Percentiles rank a stretch among this genome's conserved stretches.
These are phyloP conservation scores for Dolichomitus sp. DNA, from an alignment of 2,888 invertebrate species.

Conservation along the genomic window DNA sequence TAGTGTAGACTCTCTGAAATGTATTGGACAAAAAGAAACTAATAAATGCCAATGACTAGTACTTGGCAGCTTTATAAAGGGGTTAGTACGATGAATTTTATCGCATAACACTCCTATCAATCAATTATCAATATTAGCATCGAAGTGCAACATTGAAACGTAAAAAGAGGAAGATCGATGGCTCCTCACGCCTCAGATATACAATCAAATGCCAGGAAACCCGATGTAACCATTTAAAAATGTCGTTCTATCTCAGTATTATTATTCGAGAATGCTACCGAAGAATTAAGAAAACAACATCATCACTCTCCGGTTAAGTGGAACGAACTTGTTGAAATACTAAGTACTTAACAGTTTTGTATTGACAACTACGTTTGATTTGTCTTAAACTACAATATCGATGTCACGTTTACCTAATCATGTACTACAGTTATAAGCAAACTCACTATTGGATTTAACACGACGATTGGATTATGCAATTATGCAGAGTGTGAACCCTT, in stretches of 20 bases:
- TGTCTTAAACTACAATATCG: no score
- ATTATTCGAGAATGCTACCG: background rate
- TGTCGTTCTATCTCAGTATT: background rate
- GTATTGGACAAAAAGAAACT: constrained; percentile 5
- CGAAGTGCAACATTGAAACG: constrained; percentile 1
- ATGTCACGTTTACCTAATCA: no score
- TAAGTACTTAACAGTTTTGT: no score
- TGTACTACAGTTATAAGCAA: no score
- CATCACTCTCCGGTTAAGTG: no score
- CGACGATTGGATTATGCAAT: no score
- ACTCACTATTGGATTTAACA: no score
- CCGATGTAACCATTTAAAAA: background rate
- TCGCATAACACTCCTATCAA: background rate
- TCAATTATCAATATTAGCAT: constrained; percentile 5
- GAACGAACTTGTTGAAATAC: no score
- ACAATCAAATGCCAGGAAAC: background rate
- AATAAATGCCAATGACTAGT: constrained; percentile 7
- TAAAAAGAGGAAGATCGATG: background rate
- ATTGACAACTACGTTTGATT: no score
- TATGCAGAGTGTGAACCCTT: background rate
- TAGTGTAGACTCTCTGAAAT: background rate
- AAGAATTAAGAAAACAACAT: no score
- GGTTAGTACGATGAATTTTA: background rate
- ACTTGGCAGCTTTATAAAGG: background rate
- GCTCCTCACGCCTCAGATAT: background rate